Evolutionary conservation across 2,113 vertebrate species (phyloP).

Genomic region (Solea senegalensis): DNA sequence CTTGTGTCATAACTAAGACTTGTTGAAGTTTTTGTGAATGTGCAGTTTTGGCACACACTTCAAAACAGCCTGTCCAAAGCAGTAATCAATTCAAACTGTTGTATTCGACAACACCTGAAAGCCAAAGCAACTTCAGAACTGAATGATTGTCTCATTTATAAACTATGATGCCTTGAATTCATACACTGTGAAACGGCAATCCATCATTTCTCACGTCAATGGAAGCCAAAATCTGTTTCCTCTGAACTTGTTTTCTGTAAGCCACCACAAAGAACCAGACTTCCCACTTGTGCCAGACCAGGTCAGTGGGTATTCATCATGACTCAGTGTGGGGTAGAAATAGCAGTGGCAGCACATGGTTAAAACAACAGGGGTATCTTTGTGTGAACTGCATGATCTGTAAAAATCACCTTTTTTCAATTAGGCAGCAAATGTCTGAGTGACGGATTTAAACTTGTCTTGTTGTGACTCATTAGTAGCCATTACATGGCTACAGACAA

Average conservation of each 20-base stretch:
- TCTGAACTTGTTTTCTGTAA: neutral
- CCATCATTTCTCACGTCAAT: neutral
- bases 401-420: constrained; percentile 66
- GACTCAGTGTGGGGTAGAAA: constrained; percentile 45
- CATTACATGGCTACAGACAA: neutral
- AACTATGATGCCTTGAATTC: neutral
- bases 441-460: constrained; percentile 50
- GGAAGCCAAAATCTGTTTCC: neutral
- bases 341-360: constrained; percentile 49
- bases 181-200: neutral
- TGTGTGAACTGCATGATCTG: constrained; percentile 58
- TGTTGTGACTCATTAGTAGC: constrained; percentile 42
- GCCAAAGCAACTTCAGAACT: neutral
- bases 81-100: neutral
- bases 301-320: constrained; percentile 11
- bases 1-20: neutral
- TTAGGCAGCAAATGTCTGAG: constrained; percentile 46
- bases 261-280: constrained; percentile 1
- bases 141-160: neutral
- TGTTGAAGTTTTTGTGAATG: neutral
- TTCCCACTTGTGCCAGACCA: constrained; percentile 10
- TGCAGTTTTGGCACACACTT: neutral
- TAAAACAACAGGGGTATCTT: constrained; percentile 53
- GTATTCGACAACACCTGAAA: neutral
- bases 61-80: constrained; percentile 1